A percentile compares a stretch with the other conserved stretches of the same genome.
These are phyloP conservation scores for Rhopalosiphum maidis DNA, from an alignment of 1,140 invertebrate genomes.

Conservation along the genomic window DNA sequence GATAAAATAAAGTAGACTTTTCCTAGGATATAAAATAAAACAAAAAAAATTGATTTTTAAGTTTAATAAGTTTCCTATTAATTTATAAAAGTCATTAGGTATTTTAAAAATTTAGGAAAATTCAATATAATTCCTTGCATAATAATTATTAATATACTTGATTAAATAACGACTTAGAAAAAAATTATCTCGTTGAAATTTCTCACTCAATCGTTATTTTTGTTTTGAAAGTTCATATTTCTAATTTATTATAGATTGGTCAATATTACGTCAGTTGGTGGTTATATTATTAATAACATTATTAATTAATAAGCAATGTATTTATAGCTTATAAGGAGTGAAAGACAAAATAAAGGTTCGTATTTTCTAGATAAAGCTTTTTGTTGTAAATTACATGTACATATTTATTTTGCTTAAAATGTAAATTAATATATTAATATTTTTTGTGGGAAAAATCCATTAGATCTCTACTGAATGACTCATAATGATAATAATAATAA, in stretches of 20 bases:
- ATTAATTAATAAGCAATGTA: background rate
- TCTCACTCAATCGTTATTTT: background rate
- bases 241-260: background rate
- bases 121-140: background rate
- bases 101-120: background rate
- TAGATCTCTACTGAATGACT: slow-evolving; percentile 23
- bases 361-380: background rate
- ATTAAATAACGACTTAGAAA: too few relatives aligned
- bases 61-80: background rate
- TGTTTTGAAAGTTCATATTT: background rate
- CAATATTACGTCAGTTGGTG: too few relatives aligned
- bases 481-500: slow-evolving; percentile 43
- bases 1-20: background rate
- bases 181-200: background rate
- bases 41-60: background rate
- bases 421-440: background rate
- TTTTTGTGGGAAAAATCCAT: slow-evolving; percentile 11
- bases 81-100: background rate
- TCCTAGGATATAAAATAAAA: background rate
- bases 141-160: background rate
- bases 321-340: background rate
- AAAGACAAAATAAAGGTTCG: background rate
- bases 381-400: background rate
- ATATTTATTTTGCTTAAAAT: background rate
- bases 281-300: background rate